A percentile compares a stretch with the other conserved stretches of the same genome.
Evolutionary conservation across 2,113 vertebrate species (phyloP).

Genomic region (Probosciger aterrimus): DNA sequence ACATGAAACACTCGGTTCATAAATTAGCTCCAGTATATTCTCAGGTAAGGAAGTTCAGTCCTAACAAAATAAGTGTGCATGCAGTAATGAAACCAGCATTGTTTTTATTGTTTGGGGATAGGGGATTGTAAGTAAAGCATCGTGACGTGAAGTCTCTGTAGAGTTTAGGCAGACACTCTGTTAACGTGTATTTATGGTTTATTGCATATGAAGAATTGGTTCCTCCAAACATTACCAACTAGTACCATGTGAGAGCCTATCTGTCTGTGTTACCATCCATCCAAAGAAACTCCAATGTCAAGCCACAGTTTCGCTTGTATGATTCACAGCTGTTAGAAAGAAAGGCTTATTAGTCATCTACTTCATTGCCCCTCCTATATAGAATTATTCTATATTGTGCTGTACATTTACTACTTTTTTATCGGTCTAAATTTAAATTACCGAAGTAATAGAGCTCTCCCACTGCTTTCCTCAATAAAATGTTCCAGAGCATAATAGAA

Average conservation of each 20-base stretch:
- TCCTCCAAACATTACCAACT: neutral
- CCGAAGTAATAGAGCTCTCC: neutral
- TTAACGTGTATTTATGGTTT: neutral
- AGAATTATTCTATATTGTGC: constrained; percentile 18
- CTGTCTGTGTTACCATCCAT: neutral
- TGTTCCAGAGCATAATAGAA: neutral
- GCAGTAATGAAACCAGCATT: neutral
- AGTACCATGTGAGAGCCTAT: neutral
- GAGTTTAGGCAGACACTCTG: neutral
- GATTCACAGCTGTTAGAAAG: constrained; percentile 27
- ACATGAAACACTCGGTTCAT: neutral
- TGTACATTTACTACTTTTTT: constrained; percentile 27
- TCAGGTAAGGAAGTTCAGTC: neutral
- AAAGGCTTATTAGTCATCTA: constrained; percentile 29
- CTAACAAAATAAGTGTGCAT: neutral
- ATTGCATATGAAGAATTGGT: neutral
- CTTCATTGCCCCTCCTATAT: constrained; percentile 7
- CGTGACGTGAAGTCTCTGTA: neutral
- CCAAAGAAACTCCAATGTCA: neutral
- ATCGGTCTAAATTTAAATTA: constrained; percentile 36
- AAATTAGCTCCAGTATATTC: neutral
- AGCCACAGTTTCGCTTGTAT: neutral
- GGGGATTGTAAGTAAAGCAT: neutral
- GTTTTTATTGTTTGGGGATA: neutral
- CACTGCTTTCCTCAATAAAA: neutral